Evolutionary conservation across 2,797 vertebrate species (phyloP).

Genomic region (Takifugu ocellatus): DNA sequence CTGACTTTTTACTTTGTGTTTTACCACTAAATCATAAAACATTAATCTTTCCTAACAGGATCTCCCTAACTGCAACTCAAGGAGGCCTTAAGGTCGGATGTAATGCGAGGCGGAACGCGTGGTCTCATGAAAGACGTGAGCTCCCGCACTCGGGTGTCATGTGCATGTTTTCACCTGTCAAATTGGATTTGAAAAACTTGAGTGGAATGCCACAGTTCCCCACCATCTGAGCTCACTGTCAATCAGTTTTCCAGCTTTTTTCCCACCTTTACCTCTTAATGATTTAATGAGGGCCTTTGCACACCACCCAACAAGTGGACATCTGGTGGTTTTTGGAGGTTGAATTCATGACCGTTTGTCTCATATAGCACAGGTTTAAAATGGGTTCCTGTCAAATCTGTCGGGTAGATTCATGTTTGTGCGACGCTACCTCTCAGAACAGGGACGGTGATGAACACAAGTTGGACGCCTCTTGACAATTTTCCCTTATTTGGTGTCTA

Average conservation of each 20-base stretch:
- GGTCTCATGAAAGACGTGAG: conserved; percentile 67
- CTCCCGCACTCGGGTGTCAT: conserved; percentile 51
- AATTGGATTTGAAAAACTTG: conserved; percentile 57
- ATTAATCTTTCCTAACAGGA: background rate
- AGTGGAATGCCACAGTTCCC: conserved; percentile 44
- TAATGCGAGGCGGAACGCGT: conserved; percentile 23
- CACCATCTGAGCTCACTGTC: conserved; percentile 24
- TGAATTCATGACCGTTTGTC: no score
- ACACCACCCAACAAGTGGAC: no score
- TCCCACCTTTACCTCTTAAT: background rate
- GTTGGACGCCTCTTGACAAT: background rate
- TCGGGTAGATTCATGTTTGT: no score
- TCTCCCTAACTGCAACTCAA: background rate
- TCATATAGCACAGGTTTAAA: no score
- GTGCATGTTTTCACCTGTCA: conserved; percentile 54
- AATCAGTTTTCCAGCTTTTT: conserved; percentile 12
- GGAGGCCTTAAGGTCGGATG: conserved; percentile 4
- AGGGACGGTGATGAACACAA: conserved; percentile 2
- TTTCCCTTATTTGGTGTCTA: background rate
- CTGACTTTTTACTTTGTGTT: no score
- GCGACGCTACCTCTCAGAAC: conserved; percentile 1
- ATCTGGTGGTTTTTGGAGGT: no score
- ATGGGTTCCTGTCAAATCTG: no score
- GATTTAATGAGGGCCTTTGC: no score
- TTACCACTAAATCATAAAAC: no score